phyloP scores from a whole-genome alignment of 2,797 vertebrate genomes.

The Clamator glandarius region DNA sequence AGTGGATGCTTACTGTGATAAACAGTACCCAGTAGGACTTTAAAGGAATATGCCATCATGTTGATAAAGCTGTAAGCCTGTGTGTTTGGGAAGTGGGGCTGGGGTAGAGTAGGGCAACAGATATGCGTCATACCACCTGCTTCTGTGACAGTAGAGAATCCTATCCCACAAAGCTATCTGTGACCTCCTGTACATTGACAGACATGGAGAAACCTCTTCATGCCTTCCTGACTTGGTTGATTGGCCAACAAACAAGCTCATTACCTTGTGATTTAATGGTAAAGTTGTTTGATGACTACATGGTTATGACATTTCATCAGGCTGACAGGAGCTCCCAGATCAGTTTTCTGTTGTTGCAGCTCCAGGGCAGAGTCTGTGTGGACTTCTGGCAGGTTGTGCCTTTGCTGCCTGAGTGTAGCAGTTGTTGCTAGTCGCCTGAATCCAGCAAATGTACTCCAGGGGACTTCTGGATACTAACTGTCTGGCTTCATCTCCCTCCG shows the following conservation, averaged over 20 bases:
- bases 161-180: neutral
- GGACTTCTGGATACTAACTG: neutral
- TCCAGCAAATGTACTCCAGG: neutral
- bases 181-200: neutral
- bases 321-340: neutral
- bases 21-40: neutral
- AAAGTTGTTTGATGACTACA: neutral
- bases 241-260: neutral
- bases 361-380: neutral
- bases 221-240: neutral
- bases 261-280: constrained; percentile 4
- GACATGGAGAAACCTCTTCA: neutral
- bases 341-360: neutral
- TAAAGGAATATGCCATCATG: neutral
- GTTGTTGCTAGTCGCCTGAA: neutral
- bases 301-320: neutral
- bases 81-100: neutral
- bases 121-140: neutral
- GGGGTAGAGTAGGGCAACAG: neutral
- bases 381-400: neutral
- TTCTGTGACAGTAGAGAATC: neutral
- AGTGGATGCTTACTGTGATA: neutral
- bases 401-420: neutral
- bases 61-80: neutral
- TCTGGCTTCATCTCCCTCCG: neutral